These are phyloP conservation scores for Erebia aethiops DNA, from an alignment of 2,888 invertebrate genomes.

Conservation along the genomic window DNA sequence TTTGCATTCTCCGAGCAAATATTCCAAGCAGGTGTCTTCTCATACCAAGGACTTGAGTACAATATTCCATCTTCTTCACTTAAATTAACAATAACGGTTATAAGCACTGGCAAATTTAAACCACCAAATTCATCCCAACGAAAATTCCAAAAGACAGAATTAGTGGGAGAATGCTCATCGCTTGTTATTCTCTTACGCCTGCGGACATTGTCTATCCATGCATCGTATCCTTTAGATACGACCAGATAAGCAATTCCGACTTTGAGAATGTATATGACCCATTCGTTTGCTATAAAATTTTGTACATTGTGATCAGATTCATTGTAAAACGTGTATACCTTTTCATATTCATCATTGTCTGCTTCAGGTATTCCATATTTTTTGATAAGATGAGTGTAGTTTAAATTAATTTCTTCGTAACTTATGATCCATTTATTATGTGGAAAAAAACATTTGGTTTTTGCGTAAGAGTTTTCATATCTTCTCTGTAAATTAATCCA, in stretches of 20 bases:
- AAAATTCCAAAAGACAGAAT: conserved; percentile 50
- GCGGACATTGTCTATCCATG: conserved; percentile 51
- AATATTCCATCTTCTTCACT: conserved; percentile 33
- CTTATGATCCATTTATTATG: conserved; percentile 22
- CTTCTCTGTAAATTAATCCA: conserved; percentile 30
- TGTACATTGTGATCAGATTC: not conserved
- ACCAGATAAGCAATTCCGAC: conserved; percentile 44
- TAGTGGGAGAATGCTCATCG: conserved; percentile 35
- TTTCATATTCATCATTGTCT: conserved; percentile 25
- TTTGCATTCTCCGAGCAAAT: conserved; percentile 4
- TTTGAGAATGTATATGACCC: conserved; percentile 54
- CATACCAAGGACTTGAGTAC: not conserved
- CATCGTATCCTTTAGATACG: conserved; percentile 45
- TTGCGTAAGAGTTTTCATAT: conserved; percentile 23
- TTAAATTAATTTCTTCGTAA: conserved; percentile 27
- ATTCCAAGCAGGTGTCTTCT: not conserved
- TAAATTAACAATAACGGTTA: conserved; percentile 51
- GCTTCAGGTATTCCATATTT: conserved; percentile 35
- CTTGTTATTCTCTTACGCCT: conserved; percentile 70
- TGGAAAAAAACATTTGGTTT: conserved; percentile 20
- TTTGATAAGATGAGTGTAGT: conserved; percentile 48
- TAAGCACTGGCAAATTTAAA: conserved; percentile 49
- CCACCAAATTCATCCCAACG: conserved; percentile 54
- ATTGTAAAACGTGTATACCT: conserved; percentile 6
- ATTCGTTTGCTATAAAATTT: conserved; percentile 50